Conservation (phyloP, 2,797 vertebrate species). For the Margarornis squamiger region DNA sequence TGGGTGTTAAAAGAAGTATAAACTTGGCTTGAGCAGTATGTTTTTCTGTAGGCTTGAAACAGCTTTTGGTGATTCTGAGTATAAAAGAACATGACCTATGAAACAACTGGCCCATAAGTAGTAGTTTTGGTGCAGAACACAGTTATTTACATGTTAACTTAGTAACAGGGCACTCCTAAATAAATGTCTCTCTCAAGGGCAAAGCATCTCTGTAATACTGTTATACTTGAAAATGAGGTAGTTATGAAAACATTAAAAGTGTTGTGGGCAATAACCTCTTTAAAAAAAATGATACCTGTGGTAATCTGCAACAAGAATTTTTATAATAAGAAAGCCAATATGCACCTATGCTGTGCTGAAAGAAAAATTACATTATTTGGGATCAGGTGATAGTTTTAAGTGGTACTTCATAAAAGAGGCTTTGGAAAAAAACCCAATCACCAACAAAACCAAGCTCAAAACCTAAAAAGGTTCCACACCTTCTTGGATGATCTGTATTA, state of each 20-base stretch:
- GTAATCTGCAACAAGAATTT: not conserved
- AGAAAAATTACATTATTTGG: not conserved
- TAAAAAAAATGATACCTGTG: not conserved
- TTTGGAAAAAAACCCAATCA: not conserved
- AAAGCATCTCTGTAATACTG: not conserved
- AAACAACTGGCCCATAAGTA: not conserved
- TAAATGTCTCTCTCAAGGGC: not conserved
- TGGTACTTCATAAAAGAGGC: not conserved
- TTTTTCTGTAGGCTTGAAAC: not conserved
- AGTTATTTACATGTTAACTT: not conserved
- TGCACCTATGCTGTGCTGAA: not conserved
- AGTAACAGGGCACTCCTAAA: not conserved
- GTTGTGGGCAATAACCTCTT: not conserved
- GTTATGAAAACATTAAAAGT: not conserved
- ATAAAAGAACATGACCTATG: accelerated
- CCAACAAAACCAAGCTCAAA: not conserved
- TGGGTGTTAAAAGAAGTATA: not conserved
- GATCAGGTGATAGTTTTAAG: not conserved
- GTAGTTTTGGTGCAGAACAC: not conserved
- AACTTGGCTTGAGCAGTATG: not conserved
- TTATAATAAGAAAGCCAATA: not conserved
- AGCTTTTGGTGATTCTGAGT: not conserved
- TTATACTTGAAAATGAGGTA: not conserved
- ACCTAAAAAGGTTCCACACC: not conserved
- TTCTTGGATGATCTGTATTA: not conserved